Conservation (phyloP, 2,113 vertebrate genomes). For the Columbina picui region DNA sequence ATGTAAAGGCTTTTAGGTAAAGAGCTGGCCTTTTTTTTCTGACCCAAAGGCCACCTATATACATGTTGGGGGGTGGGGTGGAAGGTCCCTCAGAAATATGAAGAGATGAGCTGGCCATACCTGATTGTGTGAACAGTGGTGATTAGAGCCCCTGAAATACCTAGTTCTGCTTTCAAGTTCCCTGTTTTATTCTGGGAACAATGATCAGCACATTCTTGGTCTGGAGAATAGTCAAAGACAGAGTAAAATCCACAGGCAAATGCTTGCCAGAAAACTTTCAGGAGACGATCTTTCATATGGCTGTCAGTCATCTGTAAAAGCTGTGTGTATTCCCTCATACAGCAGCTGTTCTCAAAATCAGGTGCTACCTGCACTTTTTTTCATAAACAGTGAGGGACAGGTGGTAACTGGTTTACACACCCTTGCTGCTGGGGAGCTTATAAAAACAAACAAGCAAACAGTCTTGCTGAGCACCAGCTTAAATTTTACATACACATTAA, state of each 20-base stretch:
- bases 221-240: not conserved
- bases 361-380: not conserved
- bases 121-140: not conserved
- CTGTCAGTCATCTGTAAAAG: not conserved
- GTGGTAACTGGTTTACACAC: not conserved
- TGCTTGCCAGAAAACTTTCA: not conserved
- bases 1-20: not conserved
- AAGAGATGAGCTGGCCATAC: not conserved
- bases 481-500: not conserved
- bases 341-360: not conserved
- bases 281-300: not conserved
- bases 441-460: not conserved
- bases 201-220: not conserved
- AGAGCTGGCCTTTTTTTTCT: not conserved
- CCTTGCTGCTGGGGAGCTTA: not conserved
- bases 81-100: not conserved
- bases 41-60: not conserved
- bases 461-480: not conserved
- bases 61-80: accelerated
- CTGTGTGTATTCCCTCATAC: not conserved
- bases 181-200: not conserved
- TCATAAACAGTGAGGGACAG: not conserved
- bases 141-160: not conserved
- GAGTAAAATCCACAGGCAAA: not conserved
- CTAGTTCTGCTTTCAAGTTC: not conserved